Percentiles rank a stretch among this genome's conserved stretches.
Evolutionary conservation across 2,113 vertebrate species (phyloP).

Genomic region (chimpanzee (Pan troglodytes)): DNA sequence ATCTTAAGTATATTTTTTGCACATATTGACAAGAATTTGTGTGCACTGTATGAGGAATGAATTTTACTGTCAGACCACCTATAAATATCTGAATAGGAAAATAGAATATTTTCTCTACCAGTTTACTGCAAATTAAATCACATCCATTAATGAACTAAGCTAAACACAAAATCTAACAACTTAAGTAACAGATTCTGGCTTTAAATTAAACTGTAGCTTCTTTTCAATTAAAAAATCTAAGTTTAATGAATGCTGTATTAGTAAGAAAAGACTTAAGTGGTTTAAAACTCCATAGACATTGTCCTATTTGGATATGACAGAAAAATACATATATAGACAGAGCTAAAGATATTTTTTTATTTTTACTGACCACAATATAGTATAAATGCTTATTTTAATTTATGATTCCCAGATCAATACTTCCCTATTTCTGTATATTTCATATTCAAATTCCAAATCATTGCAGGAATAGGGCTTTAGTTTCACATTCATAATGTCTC

Average conservation of each 20-base stretch:
- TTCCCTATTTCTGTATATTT: neutral
- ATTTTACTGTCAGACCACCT: conserved; percentile 27
- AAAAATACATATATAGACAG: neutral
- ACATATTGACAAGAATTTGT: conserved; percentile 22
- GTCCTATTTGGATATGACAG: neutral
- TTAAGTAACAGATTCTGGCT: neutral
- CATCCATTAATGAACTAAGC: neutral
- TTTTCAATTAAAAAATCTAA: neutral
- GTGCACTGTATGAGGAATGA: neutral
- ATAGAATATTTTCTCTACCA: neutral
- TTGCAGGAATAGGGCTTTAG: neutral
- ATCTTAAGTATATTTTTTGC: neutral
- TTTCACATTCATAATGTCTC: conserved; percentile 53
- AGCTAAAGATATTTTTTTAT: neutral
- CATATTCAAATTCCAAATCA: conserved; percentile 28
- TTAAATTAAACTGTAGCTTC: conserved; percentile 5
- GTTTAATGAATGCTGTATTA: conserved; percentile 19
- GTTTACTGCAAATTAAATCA: neutral
- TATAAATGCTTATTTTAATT: neutral
- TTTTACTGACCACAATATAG: neutral
- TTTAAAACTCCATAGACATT: neutral
- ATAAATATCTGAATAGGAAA: neutral
- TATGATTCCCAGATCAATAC: neutral
- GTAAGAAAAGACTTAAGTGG: neutral
- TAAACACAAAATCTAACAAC: neutral